These are phyloP conservation scores for Prochilodus magdalenae DNA, from an alignment of 2,113 vertebrate species.

Conservation along the genomic window DNA sequence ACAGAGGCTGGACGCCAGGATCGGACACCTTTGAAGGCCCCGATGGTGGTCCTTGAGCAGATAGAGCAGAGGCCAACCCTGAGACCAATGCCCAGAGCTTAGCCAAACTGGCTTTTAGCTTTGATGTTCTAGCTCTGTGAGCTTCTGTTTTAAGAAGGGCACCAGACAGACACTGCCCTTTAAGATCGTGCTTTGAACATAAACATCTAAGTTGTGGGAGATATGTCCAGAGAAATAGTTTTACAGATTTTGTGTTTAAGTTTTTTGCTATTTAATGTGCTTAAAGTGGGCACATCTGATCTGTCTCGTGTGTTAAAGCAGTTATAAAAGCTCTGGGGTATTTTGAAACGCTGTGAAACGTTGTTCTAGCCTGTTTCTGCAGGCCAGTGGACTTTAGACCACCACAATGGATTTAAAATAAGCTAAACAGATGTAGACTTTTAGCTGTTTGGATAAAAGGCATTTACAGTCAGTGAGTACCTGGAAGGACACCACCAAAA, in stretches of 20 bases:
- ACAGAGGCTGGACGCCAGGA: background rate
- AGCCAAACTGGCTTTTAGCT: background rate
- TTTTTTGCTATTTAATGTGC: too few relatives aligned
- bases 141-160: conserved; percentile 27
- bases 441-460: too few relatives aligned
- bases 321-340: too few relatives aligned
- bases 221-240: background rate
- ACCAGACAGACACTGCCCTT: conserved; percentile 22
- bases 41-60: conserved; percentile 9
- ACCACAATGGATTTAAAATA: too few relatives aligned
- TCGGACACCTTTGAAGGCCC: conserved; percentile 33
- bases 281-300: too few relatives aligned
- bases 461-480: too few relatives aligned
- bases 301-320: too few relatives aligned
- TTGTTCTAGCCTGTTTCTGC: too few relatives aligned
- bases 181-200: conserved; percentile 16
- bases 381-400: too few relatives aligned
- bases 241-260: background rate
- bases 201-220: background rate
- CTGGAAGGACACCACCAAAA: too few relatives aligned
- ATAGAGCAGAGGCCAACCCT: background rate
- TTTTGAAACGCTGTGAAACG: too few relatives aligned
- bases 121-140: conserved; percentile 37
- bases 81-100: background rate
- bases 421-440: too few relatives aligned